Base-by-base conservation (phyloP, 2,797 vertebrate genomes). In the Alosa sapidissima region DNA sequence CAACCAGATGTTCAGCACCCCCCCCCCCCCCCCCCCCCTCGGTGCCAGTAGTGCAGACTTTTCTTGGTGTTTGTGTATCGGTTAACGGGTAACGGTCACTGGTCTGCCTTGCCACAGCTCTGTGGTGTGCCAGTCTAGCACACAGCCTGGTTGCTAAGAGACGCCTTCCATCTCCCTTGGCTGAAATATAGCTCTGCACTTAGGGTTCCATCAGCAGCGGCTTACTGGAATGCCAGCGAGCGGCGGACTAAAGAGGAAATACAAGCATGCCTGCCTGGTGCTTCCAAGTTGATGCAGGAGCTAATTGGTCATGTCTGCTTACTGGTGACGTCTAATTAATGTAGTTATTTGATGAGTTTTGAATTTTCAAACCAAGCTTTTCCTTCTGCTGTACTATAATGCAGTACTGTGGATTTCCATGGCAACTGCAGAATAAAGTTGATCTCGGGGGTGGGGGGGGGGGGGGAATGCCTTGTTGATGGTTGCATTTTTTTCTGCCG, bases 61-160 rank as follows among this genome's bases (percentile, higher is more conserved):
- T 81, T 82, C 85, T 65, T 52, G 52, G 28, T 84, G 72, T 55
- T 58, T 85, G 62, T 78, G 48, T 83, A 52, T 60, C 54, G 81
- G 33, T 82, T 84, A 82, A 75, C 54, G 81, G 83, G 85, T 90
- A 89, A 89, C 87, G 88, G 24, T 82, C 87, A 60, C 83, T 85
- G 83, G 72, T 86, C 87, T 86, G 45, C 72, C 14, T 85, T 81
- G 62, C 82, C 62, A 60, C 83, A 84, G 83, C 62, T 83, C 83
- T 88, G 85, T 87, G 85, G 86, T 88, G 86, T 78, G 41, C 72
- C 72, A 78, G 72, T 52, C 33, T 81, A 81, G 68, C 58, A 33
- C 48, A 83, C 68, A 86, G 82, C 28, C 16, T 54, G 81, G 89
- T 90, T 90, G 85, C 89, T 89, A 87, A 84, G 88, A 88, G 84